Percentiles rank a stretch among this genome's conserved stretches.
These are phyloP conservation scores for Aleiodes leptofemur DNA, from an alignment of 2,888 invertebrate species.

Conservation along the genomic window DNA sequence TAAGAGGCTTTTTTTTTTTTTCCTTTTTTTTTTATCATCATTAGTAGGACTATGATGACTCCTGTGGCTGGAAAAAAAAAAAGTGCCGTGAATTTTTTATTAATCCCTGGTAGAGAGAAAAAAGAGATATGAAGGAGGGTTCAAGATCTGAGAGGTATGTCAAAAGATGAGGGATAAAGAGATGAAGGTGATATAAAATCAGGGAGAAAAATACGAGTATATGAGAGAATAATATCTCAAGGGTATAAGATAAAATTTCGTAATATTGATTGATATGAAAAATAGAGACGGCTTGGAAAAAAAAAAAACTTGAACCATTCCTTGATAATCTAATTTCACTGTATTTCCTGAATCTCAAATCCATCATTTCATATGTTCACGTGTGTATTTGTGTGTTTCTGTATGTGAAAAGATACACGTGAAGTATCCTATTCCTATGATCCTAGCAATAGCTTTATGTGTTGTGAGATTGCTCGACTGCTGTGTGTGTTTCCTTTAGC, in stretches of 20 bases:
- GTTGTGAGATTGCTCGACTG: constrained; percentile 43
- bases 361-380: not conserved
- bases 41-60: not conserved
- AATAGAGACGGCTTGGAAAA: not conserved
- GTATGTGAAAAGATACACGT: not conserved
- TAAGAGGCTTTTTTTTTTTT: constrained; percentile 56
- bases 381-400: not conserved
- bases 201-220: not conserved
- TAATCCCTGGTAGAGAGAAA: not conserved
- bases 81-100: not conserved
- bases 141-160: not conserved
- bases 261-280: not conserved
- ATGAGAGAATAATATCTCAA: not conserved
- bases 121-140: not conserved
- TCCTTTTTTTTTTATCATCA: not conserved
- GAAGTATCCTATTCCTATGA: not conserved
- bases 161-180: not conserved
- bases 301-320: constrained; percentile 31
- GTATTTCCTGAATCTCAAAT: not conserved
- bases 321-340: constrained; percentile 18
- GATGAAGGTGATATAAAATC: constrained; percentile 1
- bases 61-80: not conserved
- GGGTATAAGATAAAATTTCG: not conserved
- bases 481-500: constrained; percentile 77
- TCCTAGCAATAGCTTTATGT: constrained; percentile 42